phyloP scores from a whole-genome alignment of 2,797 vertebrate genomes.

The Danio aesculapii region DNA sequence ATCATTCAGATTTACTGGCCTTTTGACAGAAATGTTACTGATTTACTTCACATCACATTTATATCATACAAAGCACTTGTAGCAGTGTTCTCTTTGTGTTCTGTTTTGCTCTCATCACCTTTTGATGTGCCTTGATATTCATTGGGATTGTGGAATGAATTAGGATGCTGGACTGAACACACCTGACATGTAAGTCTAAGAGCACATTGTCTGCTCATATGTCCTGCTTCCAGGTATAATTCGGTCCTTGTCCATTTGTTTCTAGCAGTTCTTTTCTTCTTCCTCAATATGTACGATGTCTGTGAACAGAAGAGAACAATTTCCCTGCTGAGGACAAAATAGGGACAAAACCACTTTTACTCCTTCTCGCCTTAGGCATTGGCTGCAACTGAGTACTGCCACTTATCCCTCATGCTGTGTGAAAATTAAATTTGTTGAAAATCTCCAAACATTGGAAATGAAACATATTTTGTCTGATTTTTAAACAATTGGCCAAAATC shows the following conservation, averaged over 20 bases:
- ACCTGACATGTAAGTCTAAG: background rate
- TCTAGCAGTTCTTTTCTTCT: background rate
- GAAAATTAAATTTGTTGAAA: background rate
- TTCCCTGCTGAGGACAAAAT: constrained; percentile 11
- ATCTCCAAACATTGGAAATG: background rate
- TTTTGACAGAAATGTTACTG: background rate
- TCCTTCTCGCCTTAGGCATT: background rate
- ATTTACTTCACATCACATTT: background rate
- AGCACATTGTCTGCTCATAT: background rate
- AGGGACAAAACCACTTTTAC: background rate
- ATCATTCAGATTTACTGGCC: background rate
- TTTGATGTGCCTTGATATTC: no score
- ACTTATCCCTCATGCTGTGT: background rate
- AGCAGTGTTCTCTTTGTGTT: background rate
- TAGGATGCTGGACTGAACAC: background rate
- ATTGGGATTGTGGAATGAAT: constrained; percentile 1
- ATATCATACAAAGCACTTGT: background rate
- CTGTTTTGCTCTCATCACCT: background rate
- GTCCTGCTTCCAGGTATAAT: background rate
- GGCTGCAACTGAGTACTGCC: background rate
- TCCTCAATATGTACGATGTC: background rate
- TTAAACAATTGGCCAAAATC: no score
- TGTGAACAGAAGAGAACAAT: background rate
- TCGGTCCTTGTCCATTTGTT: background rate
- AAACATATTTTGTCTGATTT: no score